Evolutionary conservation across 2,888 invertebrate genomes (phyloP).

Genomic region (Himalopsyche tibetana): DNA sequence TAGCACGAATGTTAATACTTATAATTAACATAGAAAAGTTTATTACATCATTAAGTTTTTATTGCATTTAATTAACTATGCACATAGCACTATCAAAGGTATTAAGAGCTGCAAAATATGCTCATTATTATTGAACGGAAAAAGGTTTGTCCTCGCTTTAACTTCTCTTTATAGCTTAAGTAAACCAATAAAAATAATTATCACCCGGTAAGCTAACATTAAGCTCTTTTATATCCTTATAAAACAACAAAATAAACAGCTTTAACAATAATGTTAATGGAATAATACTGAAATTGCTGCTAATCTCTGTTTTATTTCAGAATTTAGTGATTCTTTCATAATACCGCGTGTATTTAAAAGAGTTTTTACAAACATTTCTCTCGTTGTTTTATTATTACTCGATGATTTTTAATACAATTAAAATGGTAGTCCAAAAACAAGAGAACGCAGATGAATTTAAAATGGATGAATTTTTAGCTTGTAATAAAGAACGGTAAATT

Average conservation of each 20-base stretch:
- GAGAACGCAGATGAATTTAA: no score
- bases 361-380: no score
- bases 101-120: background rate
- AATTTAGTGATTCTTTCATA: constrained; percentile 27
- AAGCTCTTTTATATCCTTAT: constrained; percentile 58
- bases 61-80: constrained; percentile 12
- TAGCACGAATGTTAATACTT: background rate
- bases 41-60: background rate
- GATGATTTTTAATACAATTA: no score
- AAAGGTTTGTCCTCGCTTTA: constrained; percentile 39
- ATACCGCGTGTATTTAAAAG: background rate
- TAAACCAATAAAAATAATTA: constrained; percentile 63
- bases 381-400: no score
- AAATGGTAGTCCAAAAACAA: no score
- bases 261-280: constrained; percentile 61
- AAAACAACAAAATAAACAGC: constrained; percentile 61
- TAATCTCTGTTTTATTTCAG: constrained; percentile 56
- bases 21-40: background rate
- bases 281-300: constrained; percentile 58
- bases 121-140: constrained; percentile 25
- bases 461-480: no score
- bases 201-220: constrained; percentile 60
- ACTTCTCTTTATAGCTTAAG: constrained; percentile 49
- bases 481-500: no score
- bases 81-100: background rate